phyloP scores from a whole-genome alignment of 2,888 invertebrate species.

The Eustalomyia histrio region DNA sequence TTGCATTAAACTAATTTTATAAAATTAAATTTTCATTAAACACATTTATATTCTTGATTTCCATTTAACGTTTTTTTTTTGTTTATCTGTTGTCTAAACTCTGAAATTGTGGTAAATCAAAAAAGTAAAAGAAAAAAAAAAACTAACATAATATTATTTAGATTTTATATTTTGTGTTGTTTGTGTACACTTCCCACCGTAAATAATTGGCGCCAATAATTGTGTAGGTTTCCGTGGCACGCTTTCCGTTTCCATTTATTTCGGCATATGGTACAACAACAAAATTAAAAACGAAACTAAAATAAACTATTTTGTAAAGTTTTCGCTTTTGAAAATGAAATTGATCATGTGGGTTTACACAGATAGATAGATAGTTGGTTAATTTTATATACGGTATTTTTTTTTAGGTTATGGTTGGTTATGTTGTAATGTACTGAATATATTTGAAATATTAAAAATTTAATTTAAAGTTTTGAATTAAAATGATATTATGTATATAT shows the following conservation, averaged over 20 bases:
- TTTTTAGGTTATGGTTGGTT: background rate
- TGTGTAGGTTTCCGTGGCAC: slow-evolving; percentile 66
- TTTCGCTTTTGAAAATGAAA: slow-evolving; percentile 26
- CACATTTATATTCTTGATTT: slow-evolving; percentile 42
- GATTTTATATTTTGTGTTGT: slow-evolving; percentile 30
- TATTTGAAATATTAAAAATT: background rate
- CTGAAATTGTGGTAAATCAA: background rate
- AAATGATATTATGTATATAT: background rate
- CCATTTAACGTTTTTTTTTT: slow-evolving; percentile 22
- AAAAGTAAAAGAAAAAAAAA: background rate
- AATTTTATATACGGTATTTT: background rate
- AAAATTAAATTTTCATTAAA: slow-evolving; percentile 28
- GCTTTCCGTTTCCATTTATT: slow-evolving; percentile 61
- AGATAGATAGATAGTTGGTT: background rate
- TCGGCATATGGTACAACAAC: background rate
- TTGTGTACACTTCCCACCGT: slow-evolving; percentile 53
- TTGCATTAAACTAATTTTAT: background rate
- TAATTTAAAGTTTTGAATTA: background rate
- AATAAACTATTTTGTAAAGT: slow-evolving; percentile 17
- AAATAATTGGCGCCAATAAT: slow-evolving; percentile 67
- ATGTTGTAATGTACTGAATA: background rate
- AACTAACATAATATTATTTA: slow-evolving; percentile 34
- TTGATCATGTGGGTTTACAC: slow-evolving; percentile 20
- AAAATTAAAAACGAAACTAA: background rate
- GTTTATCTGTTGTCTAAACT: background rate